These are phyloP conservation scores for Salvator merianae DNA, from an alignment of 2,113 vertebrate genomes.

Conservation along the genomic window DNA sequence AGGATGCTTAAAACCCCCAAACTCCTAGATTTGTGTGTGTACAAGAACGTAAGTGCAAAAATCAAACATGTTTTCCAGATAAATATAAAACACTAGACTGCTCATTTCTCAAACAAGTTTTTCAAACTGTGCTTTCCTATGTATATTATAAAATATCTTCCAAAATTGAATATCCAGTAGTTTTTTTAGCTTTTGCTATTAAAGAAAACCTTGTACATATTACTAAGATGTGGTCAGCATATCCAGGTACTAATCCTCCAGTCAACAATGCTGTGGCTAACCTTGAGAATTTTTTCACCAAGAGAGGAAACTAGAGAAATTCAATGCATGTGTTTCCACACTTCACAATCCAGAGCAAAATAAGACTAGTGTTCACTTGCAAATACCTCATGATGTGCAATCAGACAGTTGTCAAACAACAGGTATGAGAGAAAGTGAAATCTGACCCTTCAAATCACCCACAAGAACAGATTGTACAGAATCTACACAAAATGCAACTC, in stretches of 20 bases:
- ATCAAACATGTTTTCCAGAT: background rate
- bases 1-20: background rate
- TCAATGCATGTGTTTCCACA: conserved; percentile 39
- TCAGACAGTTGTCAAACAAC: background rate
- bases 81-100: background rate
- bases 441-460: background rate
- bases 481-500: background rate
- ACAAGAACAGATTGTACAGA: background rate
- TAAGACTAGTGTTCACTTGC: conserved; percentile 7
- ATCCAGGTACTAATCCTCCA: conserved; percentile 33
- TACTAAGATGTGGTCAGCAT: background rate
- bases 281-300: conserved; percentile 32
- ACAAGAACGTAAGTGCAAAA: background rate
- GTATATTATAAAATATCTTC: background rate
- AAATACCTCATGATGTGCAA: conserved; percentile 27
- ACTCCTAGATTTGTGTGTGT: background rate
- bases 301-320: background rate
- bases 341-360: conserved; percentile 20
- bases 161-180: background rate
- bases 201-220: conserved; percentile 21
- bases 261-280: conserved; percentile 31
- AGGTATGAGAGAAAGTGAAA: background rate
- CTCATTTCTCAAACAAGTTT: background rate
- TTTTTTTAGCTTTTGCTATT: background rate
- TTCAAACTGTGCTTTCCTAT: background rate